These are phyloP conservation scores for Papilio polyxenes DNA, from an alignment of 1,140 invertebrate species.

Conservation along the genomic window DNA sequence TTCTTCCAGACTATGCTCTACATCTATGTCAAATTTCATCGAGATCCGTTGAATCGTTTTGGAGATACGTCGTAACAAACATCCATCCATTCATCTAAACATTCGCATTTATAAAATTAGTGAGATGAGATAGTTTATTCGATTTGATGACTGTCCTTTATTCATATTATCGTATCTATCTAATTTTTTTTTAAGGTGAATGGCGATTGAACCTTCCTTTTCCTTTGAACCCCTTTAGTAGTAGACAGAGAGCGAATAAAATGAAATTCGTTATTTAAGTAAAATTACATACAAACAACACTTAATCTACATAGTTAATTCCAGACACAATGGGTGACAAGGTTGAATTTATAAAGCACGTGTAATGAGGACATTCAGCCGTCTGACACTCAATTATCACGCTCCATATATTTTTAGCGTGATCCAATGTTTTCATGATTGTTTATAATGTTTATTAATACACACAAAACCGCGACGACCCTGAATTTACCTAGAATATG, in stretches of 20 bases:
- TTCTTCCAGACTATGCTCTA: too few species aligned
- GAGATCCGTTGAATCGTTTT: too few species aligned
- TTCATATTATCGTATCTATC: too few species aligned
- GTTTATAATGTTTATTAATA: conserved; percentile 2
- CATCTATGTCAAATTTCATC: too few species aligned
- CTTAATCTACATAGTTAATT: conserved; percentile 27
- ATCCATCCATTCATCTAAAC: too few species aligned
- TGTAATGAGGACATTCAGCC: conserved; percentile 32
- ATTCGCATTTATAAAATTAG: too few species aligned
- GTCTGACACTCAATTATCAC: conserved; percentile 35
- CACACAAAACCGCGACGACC: not conserved
- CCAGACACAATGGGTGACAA: conserved; percentile 36
- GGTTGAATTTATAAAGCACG: conserved; percentile 29
- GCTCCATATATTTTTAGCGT: conserved; percentile 32
- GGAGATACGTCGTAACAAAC: too few species aligned
- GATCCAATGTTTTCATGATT: conserved; percentile 17
- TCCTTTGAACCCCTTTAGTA: not conserved
- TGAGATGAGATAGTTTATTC: too few species aligned
- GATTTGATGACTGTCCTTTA: too few species aligned
- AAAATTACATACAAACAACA: not conserved
- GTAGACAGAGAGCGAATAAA: not conserved
- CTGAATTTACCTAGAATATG: not conserved
- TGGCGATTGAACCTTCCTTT: not conserved
- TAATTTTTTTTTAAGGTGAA: too few species aligned
- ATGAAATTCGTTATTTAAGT: not conserved